Percentiles rank a stretch among this genome's conserved stretches.
phyloP scores from a whole-genome alignment of 2,113 vertebrate species.

The Pelodiscus sinensis region DNA sequence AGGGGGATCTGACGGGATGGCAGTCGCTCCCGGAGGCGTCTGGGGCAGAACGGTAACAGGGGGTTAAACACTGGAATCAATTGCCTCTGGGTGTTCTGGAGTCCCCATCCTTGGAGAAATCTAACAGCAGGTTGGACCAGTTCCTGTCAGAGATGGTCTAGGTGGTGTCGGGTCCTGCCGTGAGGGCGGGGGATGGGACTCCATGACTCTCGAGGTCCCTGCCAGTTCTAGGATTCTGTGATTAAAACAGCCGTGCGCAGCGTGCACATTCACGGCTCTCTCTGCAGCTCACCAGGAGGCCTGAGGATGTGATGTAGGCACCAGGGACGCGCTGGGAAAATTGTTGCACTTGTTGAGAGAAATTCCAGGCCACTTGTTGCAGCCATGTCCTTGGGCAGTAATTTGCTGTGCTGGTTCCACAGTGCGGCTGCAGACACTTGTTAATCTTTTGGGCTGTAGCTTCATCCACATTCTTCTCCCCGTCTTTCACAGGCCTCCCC shows the following conservation, averaged over 20 bases:
- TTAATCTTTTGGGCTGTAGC: neutral
- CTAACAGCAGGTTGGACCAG: too few species aligned
- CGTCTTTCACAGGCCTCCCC: neutral
- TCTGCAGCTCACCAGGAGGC: neutral
- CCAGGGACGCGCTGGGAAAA: neutral
- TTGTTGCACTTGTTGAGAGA: fast-evolving
- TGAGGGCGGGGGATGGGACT: too few species aligned
- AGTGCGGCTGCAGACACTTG: neutral
- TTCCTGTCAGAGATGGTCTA: too few species aligned
- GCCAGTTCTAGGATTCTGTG: too few species aligned
- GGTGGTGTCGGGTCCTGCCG: too few species aligned
- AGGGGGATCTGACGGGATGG: too few species aligned
- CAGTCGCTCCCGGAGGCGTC: too few species aligned
- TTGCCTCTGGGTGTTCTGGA: too few species aligned
- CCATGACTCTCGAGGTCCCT: too few species aligned
- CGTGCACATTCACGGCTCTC: neutral
- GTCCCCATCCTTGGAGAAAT: too few species aligned
- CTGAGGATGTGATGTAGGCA: neutral
- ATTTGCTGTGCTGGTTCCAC: neutral
- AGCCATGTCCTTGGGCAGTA: neutral
- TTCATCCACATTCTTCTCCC: neutral
- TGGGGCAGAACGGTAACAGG: too few species aligned
- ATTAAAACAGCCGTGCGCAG: neutral
- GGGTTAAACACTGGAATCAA: too few species aligned
- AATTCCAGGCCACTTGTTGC: neutral